Evolutionary conservation across 2,888 invertebrate genomes (phyloP).

Genomic region (Stenchaetothrips biformis): DNA sequence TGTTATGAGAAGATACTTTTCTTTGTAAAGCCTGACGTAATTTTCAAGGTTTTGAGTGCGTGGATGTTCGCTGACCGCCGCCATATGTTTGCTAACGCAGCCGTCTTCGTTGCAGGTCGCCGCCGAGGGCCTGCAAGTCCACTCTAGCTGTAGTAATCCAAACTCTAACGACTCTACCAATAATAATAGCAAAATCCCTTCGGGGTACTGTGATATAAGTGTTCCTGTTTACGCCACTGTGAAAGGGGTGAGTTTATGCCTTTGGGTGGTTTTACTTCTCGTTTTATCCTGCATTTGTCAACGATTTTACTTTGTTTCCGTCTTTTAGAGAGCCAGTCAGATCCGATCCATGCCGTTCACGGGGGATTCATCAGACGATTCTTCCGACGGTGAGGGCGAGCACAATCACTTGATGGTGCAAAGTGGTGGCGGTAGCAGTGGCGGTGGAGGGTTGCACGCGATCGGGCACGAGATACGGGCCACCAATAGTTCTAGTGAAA

Average conservation of each 20-base stretch:
- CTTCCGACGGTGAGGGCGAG: constrained; percentile 80
- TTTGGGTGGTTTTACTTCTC: not conserved
- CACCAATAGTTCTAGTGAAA: constrained; percentile 51
- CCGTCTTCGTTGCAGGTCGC: constrained; percentile 27
- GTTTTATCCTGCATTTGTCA: not conserved
- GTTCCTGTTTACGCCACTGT: constrained; percentile 95
- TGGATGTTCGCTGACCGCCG: too few species aligned
- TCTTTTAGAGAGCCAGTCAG: constrained; percentile 77
- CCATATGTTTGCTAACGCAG: too few species aligned
- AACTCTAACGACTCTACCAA: constrained; percentile 39
- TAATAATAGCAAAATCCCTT: constrained; percentile 48
- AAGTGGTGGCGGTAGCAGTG: constrained; percentile 44
- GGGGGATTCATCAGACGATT: constrained; percentile 91
- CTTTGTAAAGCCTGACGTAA: not conserved
- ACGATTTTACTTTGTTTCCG: constrained; percentile 35
- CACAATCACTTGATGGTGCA: constrained; percentile 47
- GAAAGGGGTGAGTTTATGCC: constrained; percentile 67
- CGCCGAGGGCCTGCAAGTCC: constrained; percentile 44
- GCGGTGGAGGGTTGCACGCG: constrained; percentile 34
- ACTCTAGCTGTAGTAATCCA: constrained; percentile 20
- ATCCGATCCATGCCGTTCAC: constrained; percentile 94
- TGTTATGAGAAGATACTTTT: too few species aligned
- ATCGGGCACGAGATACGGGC: constrained; percentile 46
- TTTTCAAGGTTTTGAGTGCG: too few species aligned
- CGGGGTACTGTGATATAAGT: constrained; percentile 83